phyloP scores from a whole-genome alignment of 1,140 invertebrate genomes.

The Drosophila virilis region DNA sequence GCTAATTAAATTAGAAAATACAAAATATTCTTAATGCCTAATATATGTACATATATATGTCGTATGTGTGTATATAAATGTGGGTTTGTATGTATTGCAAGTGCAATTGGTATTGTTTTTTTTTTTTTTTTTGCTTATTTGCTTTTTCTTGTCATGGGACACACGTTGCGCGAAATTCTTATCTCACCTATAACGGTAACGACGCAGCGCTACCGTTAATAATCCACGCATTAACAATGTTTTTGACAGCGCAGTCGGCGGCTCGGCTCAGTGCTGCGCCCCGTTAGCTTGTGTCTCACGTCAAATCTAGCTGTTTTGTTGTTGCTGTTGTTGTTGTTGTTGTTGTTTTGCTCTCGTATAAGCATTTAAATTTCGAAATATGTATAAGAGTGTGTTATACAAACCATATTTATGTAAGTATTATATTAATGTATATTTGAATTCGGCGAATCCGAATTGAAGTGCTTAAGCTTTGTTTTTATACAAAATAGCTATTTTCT shows the following conservation, averaged over 20 bases:
- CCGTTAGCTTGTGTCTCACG: neutral
- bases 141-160: constrained; percentile 45
- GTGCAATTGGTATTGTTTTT: constrained; percentile 19
- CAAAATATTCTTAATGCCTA: neutral
- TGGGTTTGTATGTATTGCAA: constrained; percentile 19
- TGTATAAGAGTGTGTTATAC: no score
- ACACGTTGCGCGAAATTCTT: constrained; percentile 44
- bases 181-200: constrained; percentile 50
- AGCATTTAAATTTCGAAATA: no score
- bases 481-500: neutral
- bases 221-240: constrained; percentile 62
- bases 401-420: no score
- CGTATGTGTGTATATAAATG: neutral
- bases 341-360: no score
- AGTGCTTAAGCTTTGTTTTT: no score
- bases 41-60: neutral
- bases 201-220: constrained; percentile 47
- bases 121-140: neutral
- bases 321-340: no score
- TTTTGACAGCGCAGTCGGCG: constrained; percentile 25
- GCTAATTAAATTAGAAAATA: constrained; percentile 54
- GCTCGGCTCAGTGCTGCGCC: constrained; percentile 8
- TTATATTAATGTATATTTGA: no score
- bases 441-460: no score
- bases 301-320: constrained; percentile 14